Evolutionary conservation across 1,140 invertebrate genomes (phyloP).

Genomic region (Caenorhabditis inopinata): DNA sequence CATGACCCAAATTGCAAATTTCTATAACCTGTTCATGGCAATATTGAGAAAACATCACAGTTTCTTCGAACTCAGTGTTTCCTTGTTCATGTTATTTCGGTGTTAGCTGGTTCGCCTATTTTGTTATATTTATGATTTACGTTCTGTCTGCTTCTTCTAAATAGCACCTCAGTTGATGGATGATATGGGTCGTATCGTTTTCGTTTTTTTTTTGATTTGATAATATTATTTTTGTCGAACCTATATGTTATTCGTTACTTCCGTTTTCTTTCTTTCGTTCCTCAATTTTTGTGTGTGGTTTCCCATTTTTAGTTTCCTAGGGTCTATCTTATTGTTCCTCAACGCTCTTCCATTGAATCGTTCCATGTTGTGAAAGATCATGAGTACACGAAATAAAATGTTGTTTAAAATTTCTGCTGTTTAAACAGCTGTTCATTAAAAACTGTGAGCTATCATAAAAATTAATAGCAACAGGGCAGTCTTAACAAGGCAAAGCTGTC

Average conservation of each 20-base stretch:
- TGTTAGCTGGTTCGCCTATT: background rate
- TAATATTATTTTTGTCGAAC: slow-evolving; percentile 21
- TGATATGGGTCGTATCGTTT: slow-evolving; percentile 10
- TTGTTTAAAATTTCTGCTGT: background rate
- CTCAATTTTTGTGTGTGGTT: background rate
- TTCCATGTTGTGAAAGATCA: background rate
- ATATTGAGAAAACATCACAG: too few species aligned
- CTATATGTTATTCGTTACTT: background rate
- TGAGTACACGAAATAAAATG: background rate
- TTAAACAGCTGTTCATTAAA: too few species aligned
- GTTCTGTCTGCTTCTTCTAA: background rate
- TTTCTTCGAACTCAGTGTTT: too few species aligned
- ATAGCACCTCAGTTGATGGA: slow-evolving; percentile 19
- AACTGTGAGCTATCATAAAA: too few species aligned
- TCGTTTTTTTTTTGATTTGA: background rate
- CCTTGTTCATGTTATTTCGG: background rate
- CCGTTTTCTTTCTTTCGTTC: background rate
- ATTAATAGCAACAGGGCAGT: too few species aligned
- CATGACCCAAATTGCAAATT: background rate
- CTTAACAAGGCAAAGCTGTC: too few species aligned
- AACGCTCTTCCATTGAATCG: background rate
- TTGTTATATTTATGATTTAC: slow-evolving; percentile 24
- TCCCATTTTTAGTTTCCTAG: background rate
- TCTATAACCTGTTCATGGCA: background rate
- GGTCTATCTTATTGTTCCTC: background rate